Evolutionary conservation across 2,113 vertebrate genomes (phyloP).

Genomic region (Pseudolaguvia tuberculata): DNA sequence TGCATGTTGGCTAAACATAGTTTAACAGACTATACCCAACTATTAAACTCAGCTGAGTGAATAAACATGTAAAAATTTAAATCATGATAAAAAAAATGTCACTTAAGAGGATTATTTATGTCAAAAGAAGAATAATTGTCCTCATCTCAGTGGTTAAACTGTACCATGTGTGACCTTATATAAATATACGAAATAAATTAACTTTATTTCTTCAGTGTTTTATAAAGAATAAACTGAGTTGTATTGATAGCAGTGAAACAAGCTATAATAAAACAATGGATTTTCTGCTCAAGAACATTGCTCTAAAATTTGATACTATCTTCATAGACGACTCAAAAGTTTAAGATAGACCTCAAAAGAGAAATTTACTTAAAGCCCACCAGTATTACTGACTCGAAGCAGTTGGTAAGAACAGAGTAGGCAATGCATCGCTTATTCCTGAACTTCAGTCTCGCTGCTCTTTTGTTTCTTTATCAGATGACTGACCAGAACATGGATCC

Average conservation of each 20-base stretch:
- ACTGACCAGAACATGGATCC: conserved; percentile 16
- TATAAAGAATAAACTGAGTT: not conserved
- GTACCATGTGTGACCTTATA: conserved; percentile 47
- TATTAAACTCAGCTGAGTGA: conserved; percentile 17
- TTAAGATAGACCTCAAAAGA: not conserved
- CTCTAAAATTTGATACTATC: not conserved
- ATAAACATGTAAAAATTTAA: conserved; percentile 39
- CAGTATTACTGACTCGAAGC: not conserved
- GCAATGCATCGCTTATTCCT: conserved; percentile 2
- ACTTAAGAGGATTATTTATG: conserved; percentile 13
- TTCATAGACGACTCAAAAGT: not conserved
- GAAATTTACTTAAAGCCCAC: not conserved
- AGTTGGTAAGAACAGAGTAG: not conserved
- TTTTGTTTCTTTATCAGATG: conserved; percentile 20
- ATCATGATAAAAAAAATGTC: conserved; percentile 31
- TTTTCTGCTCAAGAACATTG: not conserved
- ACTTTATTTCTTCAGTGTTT: conserved; percentile 40
- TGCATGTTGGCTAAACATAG: conserved; percentile 24
- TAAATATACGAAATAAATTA: conserved; percentile 60
- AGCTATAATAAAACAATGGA: not conserved
- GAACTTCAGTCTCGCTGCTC: not conserved
- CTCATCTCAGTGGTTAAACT: conserved; percentile 41
- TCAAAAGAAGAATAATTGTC: conserved; percentile 13
- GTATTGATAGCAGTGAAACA: conserved; percentile 1
- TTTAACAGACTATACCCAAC: conserved; percentile 14